Base-by-base conservation (phyloP, 1,140 invertebrate genomes). In the Spodoptera litura region DNA sequence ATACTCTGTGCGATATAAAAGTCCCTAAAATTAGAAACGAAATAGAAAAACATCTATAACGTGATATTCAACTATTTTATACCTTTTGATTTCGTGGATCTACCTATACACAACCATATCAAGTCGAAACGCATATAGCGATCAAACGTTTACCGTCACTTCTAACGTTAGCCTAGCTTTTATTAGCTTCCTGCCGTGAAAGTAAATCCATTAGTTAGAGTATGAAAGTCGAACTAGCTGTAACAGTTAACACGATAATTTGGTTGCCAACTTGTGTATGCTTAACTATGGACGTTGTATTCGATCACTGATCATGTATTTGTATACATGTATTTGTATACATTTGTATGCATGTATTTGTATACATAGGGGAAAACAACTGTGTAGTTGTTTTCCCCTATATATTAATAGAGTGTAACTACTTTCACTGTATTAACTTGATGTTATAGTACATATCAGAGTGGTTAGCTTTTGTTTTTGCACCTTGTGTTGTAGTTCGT, bases 361-460 rank as follows among this genome's bases (percentile, higher is more conserved):
- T n/a, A n/a, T n/a, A n/a, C n/a, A n/a, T n/a, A n/a, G n/a, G n/a
- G n/a, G n/a, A n/a, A n/a, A n/a, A n/a, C n/a, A n/a, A n/a, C n/a
- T n/a, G n/a, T n/a, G n/a, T n/a, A 71, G 68, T 71, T 71, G 51
- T 53, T 53, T 27, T 35, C 51, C 25, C 68, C 51, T n/a, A 71
- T 51, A 71, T 71, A 27, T 71, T 71, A 71, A 71, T 71, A 52
- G 52, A 71, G 51, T 35, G 27, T 55, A 55, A 55, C 68, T 53
- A 53, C 25, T 35, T 55, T 12, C 55, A 55, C 52, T 55, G 25
- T 15, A 52, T 55, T 71, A 71, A 71, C 51, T 38, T 3, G 12
- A 4, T 55, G 15, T 71, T 71, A 55, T 38, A n/a, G 25, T 25
- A 52, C 64, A 27, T 49, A 52, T 52, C 35, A 13, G 4, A 31